phyloP scores from a whole-genome alignment of 2,797 vertebrate species.

The Parauchenoglanis punctatus region DNA sequence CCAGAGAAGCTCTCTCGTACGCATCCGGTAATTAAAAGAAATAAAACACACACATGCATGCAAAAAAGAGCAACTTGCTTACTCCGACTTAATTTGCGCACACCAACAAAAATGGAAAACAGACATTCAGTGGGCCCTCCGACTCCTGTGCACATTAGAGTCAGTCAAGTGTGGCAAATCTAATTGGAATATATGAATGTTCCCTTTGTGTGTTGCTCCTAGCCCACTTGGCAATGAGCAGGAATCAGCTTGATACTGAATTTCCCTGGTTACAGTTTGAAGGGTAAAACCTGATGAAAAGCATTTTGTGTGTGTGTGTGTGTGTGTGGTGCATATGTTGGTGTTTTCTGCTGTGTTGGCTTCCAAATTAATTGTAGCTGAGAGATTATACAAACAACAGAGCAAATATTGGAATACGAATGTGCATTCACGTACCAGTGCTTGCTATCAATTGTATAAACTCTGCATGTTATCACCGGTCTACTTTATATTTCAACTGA shows the following conservation, averaged over 20 bases:
- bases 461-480: not conserved
- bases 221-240: conserved; percentile 59
- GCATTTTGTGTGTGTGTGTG: conserved; percentile 38
- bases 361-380: conserved; percentile 44
- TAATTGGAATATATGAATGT: conserved; percentile 76
- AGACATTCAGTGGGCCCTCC: conserved; percentile 61
- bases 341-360: conserved; percentile 37
- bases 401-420: conserved; percentile 26
- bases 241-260: conserved; percentile 58
- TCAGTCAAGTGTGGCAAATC: conserved; percentile 67
- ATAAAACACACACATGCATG: conserved; percentile 36
- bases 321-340: conserved; percentile 23
- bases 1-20: conserved; percentile 44
- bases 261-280: conserved; percentile 60
- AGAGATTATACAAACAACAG: conserved; percentile 30
- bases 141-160: conserved; percentile 59
- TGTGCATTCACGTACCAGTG: not conserved
- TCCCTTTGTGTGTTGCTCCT: conserved; percentile 66
- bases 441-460: not conserved
- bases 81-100: conserved; percentile 67
- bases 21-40: conserved; percentile 65
- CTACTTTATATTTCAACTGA: not conserved
- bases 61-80: conserved; percentile 52
- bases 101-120: conserved; percentile 72
- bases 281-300: conserved; percentile 52